phyloP scores from a whole-genome alignment of 2,797 vertebrate species.

The Alca torda region DNA sequence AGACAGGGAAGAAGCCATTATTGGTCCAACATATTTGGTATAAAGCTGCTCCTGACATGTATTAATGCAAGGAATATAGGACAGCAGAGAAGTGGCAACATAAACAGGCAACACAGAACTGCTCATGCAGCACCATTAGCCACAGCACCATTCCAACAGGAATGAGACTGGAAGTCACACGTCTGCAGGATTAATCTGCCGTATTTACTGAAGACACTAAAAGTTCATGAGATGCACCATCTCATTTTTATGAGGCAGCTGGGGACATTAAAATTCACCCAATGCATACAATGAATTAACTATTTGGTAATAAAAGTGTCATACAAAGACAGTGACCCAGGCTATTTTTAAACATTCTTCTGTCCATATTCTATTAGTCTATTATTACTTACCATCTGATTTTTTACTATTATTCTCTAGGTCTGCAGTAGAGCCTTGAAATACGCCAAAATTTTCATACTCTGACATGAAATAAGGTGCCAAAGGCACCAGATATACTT shows the following conservation, averaged over 20 bases:
- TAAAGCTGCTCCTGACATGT: neutral
- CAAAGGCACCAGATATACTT: neutral
- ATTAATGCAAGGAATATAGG: neutral
- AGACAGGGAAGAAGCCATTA: neutral
- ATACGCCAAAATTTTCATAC: neutral
- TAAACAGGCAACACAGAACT: neutral
- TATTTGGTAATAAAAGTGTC: neutral
- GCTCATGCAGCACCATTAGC: neutral
- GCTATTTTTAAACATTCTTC: neutral
- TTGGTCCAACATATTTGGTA: neutral
- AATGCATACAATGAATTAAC: neutral
- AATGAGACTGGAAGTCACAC: neutral
- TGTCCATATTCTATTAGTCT: neutral
- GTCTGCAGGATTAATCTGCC: neutral
- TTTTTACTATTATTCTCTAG: neutral
- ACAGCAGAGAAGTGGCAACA: neutral
- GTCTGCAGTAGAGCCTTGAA: neutral
- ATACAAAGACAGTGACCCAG: neutral
- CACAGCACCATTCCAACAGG: neutral
- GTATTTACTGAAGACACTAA: neutral
- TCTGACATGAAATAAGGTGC: neutral
- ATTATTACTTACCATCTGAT: neutral
- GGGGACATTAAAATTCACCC: neutral
- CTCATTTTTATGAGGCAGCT: neutral
- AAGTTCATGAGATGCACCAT: neutral